A percentile compares a stretch with the other conserved stretches of the same genome.
These are phyloP conservation scores for Melinopterus prodromus DNA, from an alignment of 2,888 invertebrate genomes.

Conservation along the genomic window DNA sequence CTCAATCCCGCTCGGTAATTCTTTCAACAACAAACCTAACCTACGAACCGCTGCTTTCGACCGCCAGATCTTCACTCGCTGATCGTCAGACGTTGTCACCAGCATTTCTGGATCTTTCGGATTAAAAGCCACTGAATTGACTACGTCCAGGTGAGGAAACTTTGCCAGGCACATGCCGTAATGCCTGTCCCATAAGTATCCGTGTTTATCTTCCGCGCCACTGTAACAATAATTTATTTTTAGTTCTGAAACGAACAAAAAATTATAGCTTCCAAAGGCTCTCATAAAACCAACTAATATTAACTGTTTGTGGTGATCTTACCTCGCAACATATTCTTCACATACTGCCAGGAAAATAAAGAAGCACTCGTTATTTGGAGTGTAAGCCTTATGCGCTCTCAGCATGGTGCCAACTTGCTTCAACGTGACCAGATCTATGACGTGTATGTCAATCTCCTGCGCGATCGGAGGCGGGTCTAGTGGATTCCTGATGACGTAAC, in stretches of 20 bases:
- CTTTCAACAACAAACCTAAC: slow-evolving; percentile 59
- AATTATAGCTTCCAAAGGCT: too few species aligned
- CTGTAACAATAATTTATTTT: slow-evolving; percentile 60
- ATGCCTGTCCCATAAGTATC: slow-evolving; percentile 86
- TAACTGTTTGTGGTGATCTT: slow-evolving; percentile 43
- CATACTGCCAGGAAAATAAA: slow-evolving; percentile 87
- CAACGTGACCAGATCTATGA: slow-evolving; percentile 80
- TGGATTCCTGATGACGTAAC: slow-evolving; percentile 77
- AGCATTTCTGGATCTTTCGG: slow-evolving; percentile 82
- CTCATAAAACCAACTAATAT: not conserved
- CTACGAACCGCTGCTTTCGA: slow-evolving; percentile 62
- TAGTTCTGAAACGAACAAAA: not conserved
- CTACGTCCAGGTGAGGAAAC: slow-evolving; percentile 80
- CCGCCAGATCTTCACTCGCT: slow-evolving; percentile 73
- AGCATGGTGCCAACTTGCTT: slow-evolving; percentile 81
- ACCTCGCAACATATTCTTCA: slow-evolving; percentile 85
- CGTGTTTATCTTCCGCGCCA: slow-evolving; percentile 85
- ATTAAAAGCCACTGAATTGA: slow-evolving; percentile 87
- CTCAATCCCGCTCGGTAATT: slow-evolving; percentile 60
- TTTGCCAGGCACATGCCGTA: slow-evolving; percentile 80
- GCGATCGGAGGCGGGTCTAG: slow-evolving; percentile 85
- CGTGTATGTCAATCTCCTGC: slow-evolving; percentile 87
- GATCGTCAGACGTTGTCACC: slow-evolving; percentile 84
- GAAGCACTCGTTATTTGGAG: slow-evolving; percentile 85
- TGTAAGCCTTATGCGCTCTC: slow-evolving; percentile 82